Percentiles rank a stretch among this genome's conserved stretches.
Evolutionary conservation across 1,140 invertebrate species (phyloP).

Genomic region (Nebria ingens): DNA sequence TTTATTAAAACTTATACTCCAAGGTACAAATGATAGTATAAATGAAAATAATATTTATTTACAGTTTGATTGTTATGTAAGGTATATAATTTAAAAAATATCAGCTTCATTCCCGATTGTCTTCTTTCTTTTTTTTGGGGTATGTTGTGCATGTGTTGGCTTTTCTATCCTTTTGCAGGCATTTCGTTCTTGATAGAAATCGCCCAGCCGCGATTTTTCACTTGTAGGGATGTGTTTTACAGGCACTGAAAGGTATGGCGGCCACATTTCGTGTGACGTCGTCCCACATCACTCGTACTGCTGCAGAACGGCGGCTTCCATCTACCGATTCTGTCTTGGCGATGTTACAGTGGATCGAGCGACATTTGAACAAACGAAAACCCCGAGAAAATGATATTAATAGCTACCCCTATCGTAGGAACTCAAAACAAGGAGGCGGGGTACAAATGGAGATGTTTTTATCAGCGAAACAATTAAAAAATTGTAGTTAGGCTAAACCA

Average conservation of each 20-base stretch:
- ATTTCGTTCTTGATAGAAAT: not conserved
- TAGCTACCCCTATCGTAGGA: constrained; percentile 45
- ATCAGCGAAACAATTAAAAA: constrained; percentile 11
- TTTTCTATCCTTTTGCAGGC: not conserved
- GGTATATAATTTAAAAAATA: not conserved
- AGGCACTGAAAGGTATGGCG: constrained; percentile 82
- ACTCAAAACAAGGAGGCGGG: constrained; percentile 42
- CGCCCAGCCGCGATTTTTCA: not conserved
- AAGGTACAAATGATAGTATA: not conserved
- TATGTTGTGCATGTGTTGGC: not conserved
- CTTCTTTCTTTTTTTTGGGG: not conserved
- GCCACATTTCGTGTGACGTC: constrained; percentile 80
- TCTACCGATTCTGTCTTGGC: constrained; percentile 80
- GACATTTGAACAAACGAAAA: constrained; percentile 66
- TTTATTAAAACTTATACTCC: not conserved
- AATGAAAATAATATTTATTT: not conserved
- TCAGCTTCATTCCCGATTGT: no score
- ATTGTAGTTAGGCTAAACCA: not conserved
- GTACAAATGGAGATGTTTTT: constrained; percentile 66
- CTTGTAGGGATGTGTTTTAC: constrained; percentile 16
- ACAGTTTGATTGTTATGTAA: no score
- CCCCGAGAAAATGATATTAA: constrained; percentile 44
- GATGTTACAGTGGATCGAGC: constrained; percentile 81
- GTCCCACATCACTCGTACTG: constrained; percentile 74
- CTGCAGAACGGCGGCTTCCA: constrained; percentile 72